These are phyloP conservation scores for Notothenia rossii DNA, from an alignment of 2,113 vertebrate genomes.

Conservation along the genomic window DNA sequence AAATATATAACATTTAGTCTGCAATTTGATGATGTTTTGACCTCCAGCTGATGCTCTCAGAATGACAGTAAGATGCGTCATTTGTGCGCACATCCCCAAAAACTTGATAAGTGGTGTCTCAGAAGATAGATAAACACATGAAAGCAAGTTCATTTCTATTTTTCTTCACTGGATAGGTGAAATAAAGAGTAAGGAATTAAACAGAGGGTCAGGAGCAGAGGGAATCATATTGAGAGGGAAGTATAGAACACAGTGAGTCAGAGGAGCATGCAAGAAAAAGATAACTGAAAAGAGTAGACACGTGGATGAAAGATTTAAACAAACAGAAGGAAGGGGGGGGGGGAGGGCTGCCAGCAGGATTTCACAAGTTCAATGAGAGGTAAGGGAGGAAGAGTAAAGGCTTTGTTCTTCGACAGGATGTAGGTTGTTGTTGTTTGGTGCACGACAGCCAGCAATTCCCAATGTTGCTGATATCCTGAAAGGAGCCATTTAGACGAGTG, in stretches of 20 bases:
- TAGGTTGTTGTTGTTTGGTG: not conserved
- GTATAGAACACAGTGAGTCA: conserved; percentile 27
- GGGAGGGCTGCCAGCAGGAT: not conserved
- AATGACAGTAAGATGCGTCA: not conserved
- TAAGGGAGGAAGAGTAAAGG: conserved; percentile 17
- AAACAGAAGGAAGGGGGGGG: conserved; percentile 11
- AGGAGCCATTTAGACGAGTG: not conserved
- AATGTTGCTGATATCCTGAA: not conserved
- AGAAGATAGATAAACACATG: not conserved
- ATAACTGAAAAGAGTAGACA: conserved; percentile 19
- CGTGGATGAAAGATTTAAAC: conserved; percentile 54
- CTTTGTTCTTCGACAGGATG: conserved; percentile 29
- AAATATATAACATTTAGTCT: not conserved
- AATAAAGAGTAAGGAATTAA: not conserved
- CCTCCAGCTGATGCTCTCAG: not conserved
- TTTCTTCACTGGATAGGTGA: too few relatives aligned
- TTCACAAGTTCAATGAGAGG: conserved; percentile 36
- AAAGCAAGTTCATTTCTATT: not conserved
- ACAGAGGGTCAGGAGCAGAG: not conserved
- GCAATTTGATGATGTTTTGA: not conserved
- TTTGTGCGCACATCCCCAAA: not conserved
- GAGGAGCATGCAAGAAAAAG: conserved; percentile 13
- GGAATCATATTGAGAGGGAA: conserved; percentile 4
- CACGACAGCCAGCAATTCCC: not conserved
- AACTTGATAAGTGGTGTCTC: not conserved